Evolutionary conservation across 2,888 invertebrate genomes (phyloP), one percentile per base, ranked within the genome.

Genomic region (Boloria euphrosyne): DNA sequence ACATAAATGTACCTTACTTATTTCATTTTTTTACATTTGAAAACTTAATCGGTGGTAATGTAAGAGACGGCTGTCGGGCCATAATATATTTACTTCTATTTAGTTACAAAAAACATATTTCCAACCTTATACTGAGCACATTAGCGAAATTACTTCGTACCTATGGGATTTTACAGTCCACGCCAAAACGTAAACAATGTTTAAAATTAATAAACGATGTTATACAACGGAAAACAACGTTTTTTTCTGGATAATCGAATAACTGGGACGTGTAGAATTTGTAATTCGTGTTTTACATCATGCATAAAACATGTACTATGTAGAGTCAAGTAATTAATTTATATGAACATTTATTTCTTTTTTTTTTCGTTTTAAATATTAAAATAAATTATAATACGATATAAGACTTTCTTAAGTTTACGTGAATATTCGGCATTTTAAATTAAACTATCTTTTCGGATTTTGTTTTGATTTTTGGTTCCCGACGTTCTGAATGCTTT

Each of bases 211-310:
- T 17, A 44, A 59, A 46, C 16, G 31, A 50, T 44, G 27, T 38
- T 31, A 46, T 44, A 57, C 46, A 62, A 55, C 59, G 60, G 27
- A 66, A 38, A 52, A 52, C 50, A 58, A 31, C 43, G 27, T 59
- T 38, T 54, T 22, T 54, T 43, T 63, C 27, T 46, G n/a, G 59
- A 44, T 66, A 67, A 67, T 64, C 59, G 46, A 59, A 54, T 64
- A 51, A 64, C 44, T 31, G 47, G 44, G 38, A 60, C 59, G 63
- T 59, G 59, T 67, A 63, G 67, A 67, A 60, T 63, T 60, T 44
- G 59, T 64, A 60, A 64, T 60, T 62, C 62, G 50, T 50, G 49
- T 63, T 67, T 64, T 46, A 60, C 59, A 52, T 67, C 67, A 64
- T 67, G 60, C 63, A 64, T 67, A 67, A 64, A 64, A 63, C 67